Evolutionary conservation across 2,888 invertebrate genomes (phyloP), one percentile per base, ranked within the genome.

Genomic region (Andrena dorsata): DNA sequence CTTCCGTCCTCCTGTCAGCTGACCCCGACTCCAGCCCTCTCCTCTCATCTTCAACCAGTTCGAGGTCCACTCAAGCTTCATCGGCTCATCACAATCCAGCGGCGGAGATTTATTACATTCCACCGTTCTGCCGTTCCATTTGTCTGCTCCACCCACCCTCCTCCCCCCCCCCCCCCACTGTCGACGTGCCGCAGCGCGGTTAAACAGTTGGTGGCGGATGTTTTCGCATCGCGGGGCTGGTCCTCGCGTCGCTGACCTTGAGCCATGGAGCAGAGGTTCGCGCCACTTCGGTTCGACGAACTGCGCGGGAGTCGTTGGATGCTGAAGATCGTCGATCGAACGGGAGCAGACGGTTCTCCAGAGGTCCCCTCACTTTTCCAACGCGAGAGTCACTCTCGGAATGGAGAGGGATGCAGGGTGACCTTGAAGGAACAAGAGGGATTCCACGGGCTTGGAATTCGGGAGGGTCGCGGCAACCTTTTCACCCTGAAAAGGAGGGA

Each of bases 201-300:
- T 61, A 30, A 16, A 26, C 51, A 49, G 16, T 2, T 30, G 8
- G 49, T 10, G 51, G 28, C 58, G 69, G 47, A 81, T 72, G 76
- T 86, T 83, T 81, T 81, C 73, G 73, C 61, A 26, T 51, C 68
- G 75, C 8, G 53, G 53, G 75, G 35, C 41, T 68, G 58, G 56
- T 53, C 64, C 41, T 68, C 53, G n/a, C 49, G 65, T 56, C 35
- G 63, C n/a, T 63, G 83, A 83, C 83, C 83, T 83, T 83, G 83
- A 77, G 61, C 56, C 26, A 10, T 30, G 51, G 64, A 63, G 64
- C 64, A 23, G 20, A 26, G 6, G 35, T 41, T 30, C 68, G 8
- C 60, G 58, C 13, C 20, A 28, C 16, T 30, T 32, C 64, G 71
- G 75, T 75, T 82, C 72, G 73, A 66, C 61, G 82, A 49, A 66